Percentiles rank a stretch among this genome's conserved stretches.
These are phyloP conservation scores for Neopipo cinnamomea DNA, from an alignment of 2,113 vertebrate species.

Conservation along the genomic window DNA sequence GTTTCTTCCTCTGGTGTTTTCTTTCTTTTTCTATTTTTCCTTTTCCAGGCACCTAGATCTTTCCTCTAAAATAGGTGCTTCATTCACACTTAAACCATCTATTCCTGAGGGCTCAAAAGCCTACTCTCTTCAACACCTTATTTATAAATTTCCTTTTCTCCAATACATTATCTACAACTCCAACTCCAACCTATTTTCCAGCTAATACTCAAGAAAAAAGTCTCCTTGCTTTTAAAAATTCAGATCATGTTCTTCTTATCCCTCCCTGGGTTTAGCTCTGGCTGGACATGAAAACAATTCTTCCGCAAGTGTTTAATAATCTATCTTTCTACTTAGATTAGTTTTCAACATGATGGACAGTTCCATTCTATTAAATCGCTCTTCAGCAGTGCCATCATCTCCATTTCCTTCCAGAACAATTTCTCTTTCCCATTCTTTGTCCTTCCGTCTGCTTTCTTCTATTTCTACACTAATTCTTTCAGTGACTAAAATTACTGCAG, in stretches of 20 bases:
- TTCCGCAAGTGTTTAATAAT: conserved; percentile 29
- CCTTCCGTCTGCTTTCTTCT: not conserved
- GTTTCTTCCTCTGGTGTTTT: not conserved
- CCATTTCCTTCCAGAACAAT: not conserved
- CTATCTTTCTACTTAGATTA: conserved; percentile 8
- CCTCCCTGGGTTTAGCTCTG: not conserved
- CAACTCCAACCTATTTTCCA: not conserved
- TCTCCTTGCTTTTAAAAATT: not conserved
- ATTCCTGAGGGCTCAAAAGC: not conserved
- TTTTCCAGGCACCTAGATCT: not conserved
- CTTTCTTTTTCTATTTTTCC: not conserved
- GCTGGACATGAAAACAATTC: conserved; percentile 14
- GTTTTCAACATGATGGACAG: conserved; percentile 11
- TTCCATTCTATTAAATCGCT: not conserved
- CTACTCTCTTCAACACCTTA: not conserved
- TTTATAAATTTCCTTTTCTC: not conserved
- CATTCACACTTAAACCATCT: not conserved
- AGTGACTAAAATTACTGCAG: not conserved
- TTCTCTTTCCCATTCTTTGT: not conserved
- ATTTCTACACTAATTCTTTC: not conserved
- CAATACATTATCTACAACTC: not conserved
- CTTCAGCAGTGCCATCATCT: not conserved
- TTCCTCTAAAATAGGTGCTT: not conserved
- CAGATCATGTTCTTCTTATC: not conserved
- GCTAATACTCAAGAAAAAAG: not conserved